These are phyloP conservation scores for Electrona antarctica DNA, from an alignment of 2,113 vertebrate genomes.

Conservation along the genomic window DNA sequence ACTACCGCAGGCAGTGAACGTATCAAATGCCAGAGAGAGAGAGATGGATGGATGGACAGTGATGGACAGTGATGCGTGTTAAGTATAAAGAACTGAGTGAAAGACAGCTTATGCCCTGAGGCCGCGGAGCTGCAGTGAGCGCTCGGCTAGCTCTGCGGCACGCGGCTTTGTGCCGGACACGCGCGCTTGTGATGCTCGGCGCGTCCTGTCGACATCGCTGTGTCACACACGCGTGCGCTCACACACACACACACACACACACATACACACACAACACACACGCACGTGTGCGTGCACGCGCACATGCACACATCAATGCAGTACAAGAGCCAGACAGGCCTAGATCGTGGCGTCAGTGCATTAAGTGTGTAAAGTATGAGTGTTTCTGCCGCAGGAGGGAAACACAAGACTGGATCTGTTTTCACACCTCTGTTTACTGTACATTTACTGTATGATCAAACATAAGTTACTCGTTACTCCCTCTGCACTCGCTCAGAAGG, in stretches of 20 bases:
- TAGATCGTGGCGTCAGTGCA: neutral
- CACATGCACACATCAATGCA: neutral
- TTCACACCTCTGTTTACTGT: neutral
- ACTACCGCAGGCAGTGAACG: neutral
- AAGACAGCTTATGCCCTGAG: neutral
- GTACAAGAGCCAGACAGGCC: neutral
- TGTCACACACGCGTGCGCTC: neutral
- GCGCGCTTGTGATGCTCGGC: too few species aligned
- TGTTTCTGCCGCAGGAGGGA: neutral
- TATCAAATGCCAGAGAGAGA: neutral
- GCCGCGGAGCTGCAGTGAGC: neutral
- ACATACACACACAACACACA: slow-evolving; percentile 8
- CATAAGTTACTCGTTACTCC: too few species aligned
- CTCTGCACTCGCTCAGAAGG: too few species aligned
- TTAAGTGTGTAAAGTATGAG: neutral
- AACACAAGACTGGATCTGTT: neutral
- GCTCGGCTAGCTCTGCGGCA: neutral
- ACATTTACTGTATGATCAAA: too few species aligned
- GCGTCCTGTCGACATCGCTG: too few species aligned
- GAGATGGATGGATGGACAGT: neutral
- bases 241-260: neutral
- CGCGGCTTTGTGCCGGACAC: neutral
- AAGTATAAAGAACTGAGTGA: neutral
- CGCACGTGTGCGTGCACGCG: neutral
- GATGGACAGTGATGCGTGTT: neutral